Evolutionary conservation across 1,140 invertebrate genomes (phyloP).

Genomic region (Drosophila malerkotliana): DNA sequence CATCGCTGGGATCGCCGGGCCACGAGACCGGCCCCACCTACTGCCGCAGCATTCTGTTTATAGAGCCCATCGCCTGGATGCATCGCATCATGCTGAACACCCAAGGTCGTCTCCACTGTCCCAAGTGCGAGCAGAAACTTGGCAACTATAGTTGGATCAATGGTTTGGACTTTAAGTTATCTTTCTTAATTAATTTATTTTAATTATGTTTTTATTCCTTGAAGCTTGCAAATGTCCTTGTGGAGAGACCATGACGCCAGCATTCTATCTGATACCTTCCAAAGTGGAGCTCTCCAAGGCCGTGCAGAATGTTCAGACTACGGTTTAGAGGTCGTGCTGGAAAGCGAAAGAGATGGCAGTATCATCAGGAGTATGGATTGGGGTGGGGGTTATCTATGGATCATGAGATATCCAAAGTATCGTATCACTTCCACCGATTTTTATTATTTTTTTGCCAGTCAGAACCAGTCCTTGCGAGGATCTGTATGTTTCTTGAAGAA

Average conservation of each 20-base stretch:
- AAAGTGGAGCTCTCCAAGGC: conserved; percentile 94
- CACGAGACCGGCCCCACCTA: conserved; percentile 64
- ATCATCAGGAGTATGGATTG: neutral
- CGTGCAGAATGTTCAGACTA: conserved; percentile 93
- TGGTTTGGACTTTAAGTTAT: conserved; percentile 83
- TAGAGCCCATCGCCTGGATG: conserved; percentile 94
- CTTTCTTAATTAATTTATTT: neutral
- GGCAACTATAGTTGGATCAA: conserved; percentile 94
- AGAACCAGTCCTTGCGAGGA: too few relatives aligned
- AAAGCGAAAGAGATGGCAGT: conserved; percentile 25
- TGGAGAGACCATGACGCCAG: conserved; percentile 92
- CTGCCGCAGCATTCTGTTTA: conserved; percentile 90
- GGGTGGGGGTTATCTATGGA: too few relatives aligned
- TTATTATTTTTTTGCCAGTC: too few relatives aligned
- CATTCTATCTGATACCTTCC: conserved; percentile 93
- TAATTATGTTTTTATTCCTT: neutral
- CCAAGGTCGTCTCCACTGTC: conserved; percentile 92
- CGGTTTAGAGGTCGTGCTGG: conserved; percentile 85
- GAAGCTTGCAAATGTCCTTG: conserved; percentile 92
- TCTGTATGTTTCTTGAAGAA: too few relatives aligned
- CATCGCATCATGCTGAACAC: conserved; percentile 87
- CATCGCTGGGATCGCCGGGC: conserved; percentile 54
- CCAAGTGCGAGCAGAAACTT: conserved; percentile 91
- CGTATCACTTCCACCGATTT: too few relatives aligned
- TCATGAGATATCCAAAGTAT: too few relatives aligned